phyloP scores from a whole-genome alignment of 2,797 vertebrate species.

The Lemur catta region DNA sequence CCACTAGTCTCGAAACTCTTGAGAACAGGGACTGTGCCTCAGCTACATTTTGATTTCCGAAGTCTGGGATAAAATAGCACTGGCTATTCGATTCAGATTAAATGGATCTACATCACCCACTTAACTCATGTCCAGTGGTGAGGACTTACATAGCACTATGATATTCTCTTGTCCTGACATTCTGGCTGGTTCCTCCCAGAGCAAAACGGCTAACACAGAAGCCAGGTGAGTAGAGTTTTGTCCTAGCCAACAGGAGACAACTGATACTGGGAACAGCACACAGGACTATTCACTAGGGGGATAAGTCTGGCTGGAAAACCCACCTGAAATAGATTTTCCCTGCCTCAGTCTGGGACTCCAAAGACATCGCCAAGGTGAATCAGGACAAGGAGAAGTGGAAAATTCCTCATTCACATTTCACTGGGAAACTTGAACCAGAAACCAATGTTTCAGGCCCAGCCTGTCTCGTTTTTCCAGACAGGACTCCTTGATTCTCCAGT shows the following conservation, averaged over 20 bases:
- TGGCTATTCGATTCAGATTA: background rate
- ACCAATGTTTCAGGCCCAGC: constrained; percentile 69
- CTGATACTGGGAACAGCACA: background rate
- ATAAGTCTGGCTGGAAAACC: background rate
- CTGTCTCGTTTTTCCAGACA: constrained; percentile 73
- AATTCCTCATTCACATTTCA: constrained; percentile 68
- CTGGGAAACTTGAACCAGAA: constrained; percentile 74
- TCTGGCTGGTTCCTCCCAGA: background rate
- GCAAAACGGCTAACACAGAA: background rate
- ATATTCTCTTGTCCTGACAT: background rate
- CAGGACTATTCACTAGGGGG: constrained; percentile 39
- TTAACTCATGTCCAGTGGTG: background rate
- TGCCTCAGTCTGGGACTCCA: background rate
- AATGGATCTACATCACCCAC: background rate
- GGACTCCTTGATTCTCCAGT: constrained; percentile 47
- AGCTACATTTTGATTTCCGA: background rate
- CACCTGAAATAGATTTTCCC: constrained; percentile 16
- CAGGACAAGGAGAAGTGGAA: constrained; percentile 66
- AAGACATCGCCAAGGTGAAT: constrained; percentile 61
- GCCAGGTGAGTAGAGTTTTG: background rate
- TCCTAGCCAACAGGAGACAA: background rate
- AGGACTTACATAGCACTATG: background rate
- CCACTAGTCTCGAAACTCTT: background rate
- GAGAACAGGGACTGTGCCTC: background rate
- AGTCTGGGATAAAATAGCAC: background rate